Evolutionary conservation across 1,140 invertebrate species (phyloP), one percentile per base, ranked within the genome.

Genomic region (Neodiprion pinetum): DNA sequence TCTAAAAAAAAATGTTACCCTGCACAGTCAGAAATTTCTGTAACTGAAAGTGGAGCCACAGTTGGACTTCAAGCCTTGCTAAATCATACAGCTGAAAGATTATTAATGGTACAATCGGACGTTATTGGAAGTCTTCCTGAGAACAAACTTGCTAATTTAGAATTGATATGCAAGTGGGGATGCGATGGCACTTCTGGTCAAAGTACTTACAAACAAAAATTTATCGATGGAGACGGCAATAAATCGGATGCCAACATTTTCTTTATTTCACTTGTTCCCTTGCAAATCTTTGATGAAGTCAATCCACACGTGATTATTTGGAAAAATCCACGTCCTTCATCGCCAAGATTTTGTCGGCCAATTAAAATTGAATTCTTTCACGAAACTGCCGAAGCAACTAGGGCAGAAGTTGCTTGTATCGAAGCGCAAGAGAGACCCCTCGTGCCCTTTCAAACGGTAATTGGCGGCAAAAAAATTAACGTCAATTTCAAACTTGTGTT

Each of bases 341-440:
- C 17, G 17, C 17, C 17, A 17, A 17, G 17, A 17, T 17, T 17
- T 17, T 17, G 17, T 17, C 17, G 17, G 17, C 17, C 17, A 17
- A 17, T 17, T 17, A 17, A 17, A 17, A 17, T 17, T 17, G 17
- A 17, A 17, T 53, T 53, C 14, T 53, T 53, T 9, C 50, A 53
- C 1, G 50, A 53, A 53, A 53, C 17, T 17, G 17, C 17, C 17
- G 17, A 17, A 17, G 17, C 17, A 17, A 17, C 17, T 17, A 17
- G 17, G 50, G 14, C 50, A 53, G 50, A 53, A 53, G 50, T 53
- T 53, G 50, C 9, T 53, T 53, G 50, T 53, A 53, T 53, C 50
- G 1, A 53, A 53, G 50, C 50, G 50, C 50, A 67, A 72, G 70
- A 47, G 49, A 73, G 67, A 68, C 21, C 9, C 48, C 28, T 73